Base-by-base conservation (phyloP, 2,888 invertebrate genomes). In the Drosophila tanythrix region DNA sequence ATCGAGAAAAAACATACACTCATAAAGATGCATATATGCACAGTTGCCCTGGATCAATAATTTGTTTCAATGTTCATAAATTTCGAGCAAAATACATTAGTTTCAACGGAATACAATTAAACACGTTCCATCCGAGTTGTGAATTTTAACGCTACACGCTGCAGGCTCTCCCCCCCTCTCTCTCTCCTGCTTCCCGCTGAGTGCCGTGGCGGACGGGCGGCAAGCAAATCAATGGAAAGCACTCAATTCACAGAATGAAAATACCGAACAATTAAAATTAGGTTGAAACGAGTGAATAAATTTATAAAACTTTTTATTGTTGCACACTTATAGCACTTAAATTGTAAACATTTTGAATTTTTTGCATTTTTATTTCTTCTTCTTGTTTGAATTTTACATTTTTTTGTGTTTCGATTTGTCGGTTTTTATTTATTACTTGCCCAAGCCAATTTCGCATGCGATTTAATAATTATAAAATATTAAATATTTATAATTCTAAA, bases 311-410 rank as follows among this genome's bases (percentile, higher is more conserved):
- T 70, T 90, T 85, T 85, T 90, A 87, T 81, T 81, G 76, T 90
- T 83, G 89, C 88, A 89, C 90, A 85, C 69, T 75, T 70, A 82
- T 67, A 87, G 89, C 87, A 90, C 90, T 90, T 85, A 85, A 69
- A 63, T 70, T 58, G 87, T 71, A 90, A 73, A 79, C 88, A 81
- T 79, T 89, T 89, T 72, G 35, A 55, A 59, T 70, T 81, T 65
- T 62, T 65, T 51, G 55, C 55, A 58, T 61, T 70, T 66, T 35
- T 31, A 11, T 25, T 11, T 18, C 46, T 21, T 50, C 25, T 46
- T 31, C 29, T 53, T 67, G 5, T 63, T 56, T 46, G 31, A 55
- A 31, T 75, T 61, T 74, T 57, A 68, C 58, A 76, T 15, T n/a
- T 35, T 6, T n/a, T 15, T 60, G 15, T 55, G 7, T 56, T 65